Base-by-base conservation (phyloP, 1,140 invertebrate genomes). In the Araneus ventricosus region DNA sequence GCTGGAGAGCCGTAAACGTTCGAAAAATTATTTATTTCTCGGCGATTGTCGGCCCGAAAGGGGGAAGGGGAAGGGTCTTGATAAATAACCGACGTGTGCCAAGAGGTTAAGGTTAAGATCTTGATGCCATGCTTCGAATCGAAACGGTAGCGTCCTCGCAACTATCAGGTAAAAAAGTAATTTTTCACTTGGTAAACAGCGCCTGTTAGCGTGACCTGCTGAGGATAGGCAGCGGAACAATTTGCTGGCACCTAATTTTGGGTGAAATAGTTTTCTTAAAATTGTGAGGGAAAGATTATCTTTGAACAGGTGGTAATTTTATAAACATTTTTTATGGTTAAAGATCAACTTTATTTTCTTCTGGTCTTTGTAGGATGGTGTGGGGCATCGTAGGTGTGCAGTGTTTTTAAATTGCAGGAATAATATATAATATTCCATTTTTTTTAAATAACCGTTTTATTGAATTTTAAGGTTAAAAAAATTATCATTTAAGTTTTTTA, bases 21-120 rank as follows among this genome's bases (percentile, higher is more conserved):
- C 39, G 45, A 52, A 84, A 84, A 84, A 84, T 45, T 84, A 84
- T 45, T 84, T 84, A 45, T 84, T 52, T n/a, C 80, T 52, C 80
- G 41, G 39, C 30, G 80, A 45, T 84, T 84, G 37, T 52, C 39
- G 39, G 39, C 37, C 27, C 41, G 80, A 37, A 22, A 59, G 22
- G n/a, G 82, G 82, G 27, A 57, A 57, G 24, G 27, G 59, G 7
- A 61, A 27, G 84, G 27, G 30, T 17, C 34, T 67, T 88, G 86
- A 88, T 88, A 88, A 88, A 88, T 88, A 39, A 37, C n/a, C 37
- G 24, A 52, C 86, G 59, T 88, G 86, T 45, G 86, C 30, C 86
- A 22, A 75, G 34, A 88, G 61, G 86, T 39, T 37, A 63, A 88
- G 86, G 86, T 88, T 67, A 88, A 63, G 59, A 67, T 88, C 61